phyloP scores from a whole-genome alignment of 2,888 invertebrate species.

The Oxycera nigricornis region DNA sequence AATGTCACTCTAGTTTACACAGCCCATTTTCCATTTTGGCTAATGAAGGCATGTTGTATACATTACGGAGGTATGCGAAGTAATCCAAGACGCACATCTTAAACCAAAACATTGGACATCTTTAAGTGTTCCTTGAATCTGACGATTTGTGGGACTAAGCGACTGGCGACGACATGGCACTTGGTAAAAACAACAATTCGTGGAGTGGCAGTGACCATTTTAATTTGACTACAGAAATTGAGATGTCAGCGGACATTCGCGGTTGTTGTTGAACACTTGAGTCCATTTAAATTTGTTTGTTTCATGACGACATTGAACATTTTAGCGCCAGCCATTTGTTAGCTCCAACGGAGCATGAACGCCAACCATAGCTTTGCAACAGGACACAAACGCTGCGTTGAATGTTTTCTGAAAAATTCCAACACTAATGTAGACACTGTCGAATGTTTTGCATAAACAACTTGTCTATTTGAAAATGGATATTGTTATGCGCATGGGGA shows the following conservation, averaged over 20 bases:
- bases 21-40: not conserved
- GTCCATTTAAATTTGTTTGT: slow-evolving; percentile 27
- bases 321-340: slow-evolving; percentile 27
- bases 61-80: not conserved
- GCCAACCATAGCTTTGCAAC: too few species aligned
- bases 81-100: slow-evolving; percentile 1
- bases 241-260: slow-evolving; percentile 24
- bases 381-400: too few species aligned
- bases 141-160: too few species aligned
- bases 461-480: not conserved
- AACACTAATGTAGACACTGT: not conserved
- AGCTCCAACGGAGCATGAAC: too few species aligned
- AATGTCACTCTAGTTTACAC: slow-evolving; percentile 18
- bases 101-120: slow-evolving; percentile 28
- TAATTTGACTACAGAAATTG: slow-evolving; percentile 7
- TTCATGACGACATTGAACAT: slow-evolving; percentile 27
- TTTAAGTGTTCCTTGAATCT: slow-evolving; percentile 28
- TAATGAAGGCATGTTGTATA: not conserved
- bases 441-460: not conserved
- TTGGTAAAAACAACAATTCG: slow-evolving; percentile 8
- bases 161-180: slow-evolving; percentile 29
- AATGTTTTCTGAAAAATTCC: not conserved
- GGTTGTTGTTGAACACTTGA: slow-evolving; percentile 17
- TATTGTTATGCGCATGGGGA: not conserved
- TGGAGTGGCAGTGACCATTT: not conserved